phyloP scores from a whole-genome alignment of 2,888 invertebrate species.

The Oasisia sp. region DNA sequence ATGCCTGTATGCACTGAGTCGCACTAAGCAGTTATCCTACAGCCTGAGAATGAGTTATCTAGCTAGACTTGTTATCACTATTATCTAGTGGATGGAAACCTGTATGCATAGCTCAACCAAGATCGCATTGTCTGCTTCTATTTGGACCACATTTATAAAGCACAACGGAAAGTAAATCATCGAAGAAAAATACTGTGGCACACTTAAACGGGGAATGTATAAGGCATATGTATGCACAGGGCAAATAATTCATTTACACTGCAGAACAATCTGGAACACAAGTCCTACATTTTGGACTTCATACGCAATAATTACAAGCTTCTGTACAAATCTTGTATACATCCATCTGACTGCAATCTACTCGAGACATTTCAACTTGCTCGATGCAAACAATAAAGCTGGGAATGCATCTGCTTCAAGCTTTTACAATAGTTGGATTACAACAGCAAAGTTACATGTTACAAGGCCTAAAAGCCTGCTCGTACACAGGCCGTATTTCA shows the following conservation, averaged over 20 bases:
- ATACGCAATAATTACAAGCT: neutral
- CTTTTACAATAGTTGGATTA: neutral
- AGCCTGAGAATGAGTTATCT: neutral
- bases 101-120: conserved; percentile 4
- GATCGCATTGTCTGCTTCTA: neutral
- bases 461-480: neutral
- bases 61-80: neutral
- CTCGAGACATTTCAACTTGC: neutral
- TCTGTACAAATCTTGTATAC: neutral
- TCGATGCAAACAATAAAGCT: neutral
- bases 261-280: neutral
- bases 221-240: conserved; percentile 17
- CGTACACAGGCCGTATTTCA: neutral
- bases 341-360: neutral
- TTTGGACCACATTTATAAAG: conserved; percentile 17
- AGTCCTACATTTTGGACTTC: conserved; percentile 2
- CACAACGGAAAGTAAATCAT: neutral
- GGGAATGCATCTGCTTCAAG: conserved; percentile 9
- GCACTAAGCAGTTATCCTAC: neutral
- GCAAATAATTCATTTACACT: neutral
- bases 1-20: no score
- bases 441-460: neutral
- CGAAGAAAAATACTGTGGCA: neutral
- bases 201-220: neutral
- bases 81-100: conserved; percentile 12